Conservation (phyloP, 2,888 invertebrate genomes). For the Seira musarum region DNA sequence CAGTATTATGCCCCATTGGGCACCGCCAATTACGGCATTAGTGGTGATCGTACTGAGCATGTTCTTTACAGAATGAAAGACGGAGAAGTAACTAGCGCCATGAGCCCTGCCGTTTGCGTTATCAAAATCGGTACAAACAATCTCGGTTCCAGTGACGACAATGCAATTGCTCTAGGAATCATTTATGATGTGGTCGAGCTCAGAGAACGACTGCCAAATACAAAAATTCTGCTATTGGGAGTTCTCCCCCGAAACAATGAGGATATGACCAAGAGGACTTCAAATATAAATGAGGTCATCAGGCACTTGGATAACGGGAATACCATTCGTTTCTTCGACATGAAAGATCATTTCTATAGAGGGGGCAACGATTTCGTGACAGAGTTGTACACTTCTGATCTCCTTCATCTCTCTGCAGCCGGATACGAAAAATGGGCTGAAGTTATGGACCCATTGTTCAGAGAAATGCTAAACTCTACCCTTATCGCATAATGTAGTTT, state of each 20-base stretch:
- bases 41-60: constrained; percentile 74
- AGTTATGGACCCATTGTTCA: constrained; percentile 15
- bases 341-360: constrained; percentile 48
- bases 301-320: constrained; percentile 34
- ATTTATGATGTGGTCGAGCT: constrained; percentile 72
- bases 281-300: constrained; percentile 38
- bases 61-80: constrained; percentile 75
- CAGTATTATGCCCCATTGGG: constrained; percentile 62
- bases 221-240: constrained; percentile 54
- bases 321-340: constrained; percentile 51
- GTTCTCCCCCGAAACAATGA: constrained; percentile 51
- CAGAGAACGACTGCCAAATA: constrained; percentile 58
- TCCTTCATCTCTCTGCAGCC: constrained; percentile 1
- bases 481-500: too few relatives aligned
- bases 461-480: constrained; percentile 17
- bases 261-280: constrained; percentile 6
- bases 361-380: not conserved
- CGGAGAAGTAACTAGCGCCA: constrained; percentile 74
- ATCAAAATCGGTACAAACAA: constrained; percentile 75
- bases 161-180: constrained; percentile 73
- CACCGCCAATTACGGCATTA: constrained; percentile 71
- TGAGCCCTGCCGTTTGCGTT: constrained; percentile 75
- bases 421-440: constrained; percentile 23
- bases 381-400: not conserved
- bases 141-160: constrained; percentile 72